These are phyloP conservation scores for Oscheius onirici DNA, from an alignment of 2,888 invertebrate genomes.

Conservation along the genomic window DNA sequence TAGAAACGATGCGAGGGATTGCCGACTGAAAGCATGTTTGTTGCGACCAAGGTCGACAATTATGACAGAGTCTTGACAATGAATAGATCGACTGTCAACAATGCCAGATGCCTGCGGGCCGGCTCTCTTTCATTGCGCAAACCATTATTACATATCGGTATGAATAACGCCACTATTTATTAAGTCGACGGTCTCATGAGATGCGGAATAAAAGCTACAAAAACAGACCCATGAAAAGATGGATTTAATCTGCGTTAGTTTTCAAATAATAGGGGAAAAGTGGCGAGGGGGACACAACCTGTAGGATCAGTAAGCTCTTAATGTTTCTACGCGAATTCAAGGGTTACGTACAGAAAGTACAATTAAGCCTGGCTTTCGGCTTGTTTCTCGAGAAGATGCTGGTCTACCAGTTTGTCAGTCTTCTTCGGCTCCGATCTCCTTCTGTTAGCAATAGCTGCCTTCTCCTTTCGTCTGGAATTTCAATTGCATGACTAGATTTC, in stretches of 20 bases:
- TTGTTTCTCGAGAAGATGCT: constrained; percentile 16
- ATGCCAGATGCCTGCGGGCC: constrained; percentile 1
- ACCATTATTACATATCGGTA: not conserved
- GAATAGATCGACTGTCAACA: constrained; percentile 27
- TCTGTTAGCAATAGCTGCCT: constrained; percentile 15
- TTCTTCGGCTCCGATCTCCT: constrained; percentile 21
- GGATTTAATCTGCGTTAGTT: constrained; percentile 6
- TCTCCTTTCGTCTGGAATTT: constrained; percentile 5
- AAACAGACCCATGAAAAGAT: constrained; percentile 8
- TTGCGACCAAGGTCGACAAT: constrained; percentile 26
- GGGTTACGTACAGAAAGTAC: not conserved
- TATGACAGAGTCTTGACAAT: constrained; percentile 13
- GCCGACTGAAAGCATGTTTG: constrained; percentile 27
- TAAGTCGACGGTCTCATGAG: constrained; percentile 23
- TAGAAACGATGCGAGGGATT: not conserved
- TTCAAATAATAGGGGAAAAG: not conserved
- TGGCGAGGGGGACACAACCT: constrained; percentile 27
- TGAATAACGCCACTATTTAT: constrained; percentile 25
- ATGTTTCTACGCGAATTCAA: constrained; percentile 6
- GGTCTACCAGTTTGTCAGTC: constrained; percentile 24
- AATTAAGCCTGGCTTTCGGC: not conserved
- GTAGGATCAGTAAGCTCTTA: constrained; percentile 24
- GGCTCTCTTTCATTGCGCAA: not conserved
- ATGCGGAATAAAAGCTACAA: constrained; percentile 23
- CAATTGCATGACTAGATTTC: not conserved